Percentiles rank a stretch among this genome's conserved stretches.
These are phyloP conservation scores for Myxocyprinus asiaticus DNA, from an alignment of 2,113 vertebrate species.

Conservation along the genomic window DNA sequence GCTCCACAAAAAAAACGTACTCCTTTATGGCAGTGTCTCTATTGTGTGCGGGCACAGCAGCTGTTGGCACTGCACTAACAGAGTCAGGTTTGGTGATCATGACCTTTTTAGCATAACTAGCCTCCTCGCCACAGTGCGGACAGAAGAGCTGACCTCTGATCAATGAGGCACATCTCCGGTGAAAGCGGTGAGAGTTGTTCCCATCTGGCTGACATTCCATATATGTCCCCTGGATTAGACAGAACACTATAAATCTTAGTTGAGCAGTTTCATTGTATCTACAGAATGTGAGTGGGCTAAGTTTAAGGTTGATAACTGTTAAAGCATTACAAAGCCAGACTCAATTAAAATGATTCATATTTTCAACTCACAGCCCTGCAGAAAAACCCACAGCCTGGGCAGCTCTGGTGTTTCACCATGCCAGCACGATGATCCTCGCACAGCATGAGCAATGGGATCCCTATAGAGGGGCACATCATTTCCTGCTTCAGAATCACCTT, in stretches of 20 bases:
- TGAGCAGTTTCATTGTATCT: no score
- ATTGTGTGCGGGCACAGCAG: slow-evolving; percentile 69
- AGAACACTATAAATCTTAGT: neutral
- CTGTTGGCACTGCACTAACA: slow-evolving; percentile 63
- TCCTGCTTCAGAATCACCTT: slow-evolving; percentile 89
- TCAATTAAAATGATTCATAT: no score
- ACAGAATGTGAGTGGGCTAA: neutral
- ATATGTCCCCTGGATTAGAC: slow-evolving; percentile 82
- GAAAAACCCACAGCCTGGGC: slow-evolving; percentile 95
- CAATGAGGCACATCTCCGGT: slow-evolving; percentile 87
- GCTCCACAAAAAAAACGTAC: slow-evolving; percentile 63
- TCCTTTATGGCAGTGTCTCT: slow-evolving; percentile 80
- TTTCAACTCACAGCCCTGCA: slow-evolving; percentile 83
- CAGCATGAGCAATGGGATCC: slow-evolving; percentile 88
- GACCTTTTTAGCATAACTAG: slow-evolving; percentile 87
- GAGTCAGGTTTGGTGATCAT: slow-evolving; percentile 82
- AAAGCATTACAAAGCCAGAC: neutral
- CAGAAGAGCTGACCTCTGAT: slow-evolving; percentile 87
- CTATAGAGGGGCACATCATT: slow-evolving; percentile 95
- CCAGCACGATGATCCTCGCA: slow-evolving; percentile 95
- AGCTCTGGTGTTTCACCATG: slow-evolving; percentile 98
- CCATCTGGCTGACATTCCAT: slow-evolving; percentile 96
- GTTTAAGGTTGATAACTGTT: neutral
- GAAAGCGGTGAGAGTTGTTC: slow-evolving; percentile 94
- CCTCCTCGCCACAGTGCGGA: slow-evolving; percentile 95